Evolutionary conservation across 2,888 invertebrate species (phyloP).

Genomic region (Habrosyne pyritoides): DNA sequence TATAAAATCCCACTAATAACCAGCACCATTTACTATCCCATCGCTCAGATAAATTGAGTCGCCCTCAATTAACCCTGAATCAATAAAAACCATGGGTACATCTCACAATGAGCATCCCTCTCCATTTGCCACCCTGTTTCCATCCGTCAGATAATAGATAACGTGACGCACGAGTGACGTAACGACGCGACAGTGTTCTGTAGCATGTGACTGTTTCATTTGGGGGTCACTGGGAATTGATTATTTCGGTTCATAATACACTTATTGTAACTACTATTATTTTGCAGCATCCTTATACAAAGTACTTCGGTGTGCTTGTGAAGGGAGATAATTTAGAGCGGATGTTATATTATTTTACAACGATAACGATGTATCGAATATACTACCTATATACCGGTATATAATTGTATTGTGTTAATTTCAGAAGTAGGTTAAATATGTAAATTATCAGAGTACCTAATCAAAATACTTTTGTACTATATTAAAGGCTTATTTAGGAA

Average conservation of each 20-base stretch:
- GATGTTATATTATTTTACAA: no score
- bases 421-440: no score
- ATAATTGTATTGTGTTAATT: no score
- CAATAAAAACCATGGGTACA: slow-evolving; percentile 42
- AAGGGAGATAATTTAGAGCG: no score
- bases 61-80: slow-evolving; percentile 50
- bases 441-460: no score
- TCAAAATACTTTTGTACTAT: no score
- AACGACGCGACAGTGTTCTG: slow-evolving; percentile 28
- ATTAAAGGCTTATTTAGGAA: no score
- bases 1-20: background rate
- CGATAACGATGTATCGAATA: no score
- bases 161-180: slow-evolving; percentile 50
- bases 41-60: slow-evolving; percentile 27
- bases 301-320: no score
- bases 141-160: slow-evolving; percentile 20
- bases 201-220: slow-evolving; percentile 1
- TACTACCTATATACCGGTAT: no score
- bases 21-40: background rate
- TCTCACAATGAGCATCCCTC: slow-evolving; percentile 29
- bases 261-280: no score
- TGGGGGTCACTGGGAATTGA: background rate
- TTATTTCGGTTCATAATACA: no score
- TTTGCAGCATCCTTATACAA: background rate
- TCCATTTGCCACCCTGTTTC: slow-evolving; percentile 11